Evolutionary conservation across 2,113 vertebrate genomes (phyloP), one percentile per base, ranked within the genome.

Genomic region (Sinocyclocheilus anshuiensis): DNA sequence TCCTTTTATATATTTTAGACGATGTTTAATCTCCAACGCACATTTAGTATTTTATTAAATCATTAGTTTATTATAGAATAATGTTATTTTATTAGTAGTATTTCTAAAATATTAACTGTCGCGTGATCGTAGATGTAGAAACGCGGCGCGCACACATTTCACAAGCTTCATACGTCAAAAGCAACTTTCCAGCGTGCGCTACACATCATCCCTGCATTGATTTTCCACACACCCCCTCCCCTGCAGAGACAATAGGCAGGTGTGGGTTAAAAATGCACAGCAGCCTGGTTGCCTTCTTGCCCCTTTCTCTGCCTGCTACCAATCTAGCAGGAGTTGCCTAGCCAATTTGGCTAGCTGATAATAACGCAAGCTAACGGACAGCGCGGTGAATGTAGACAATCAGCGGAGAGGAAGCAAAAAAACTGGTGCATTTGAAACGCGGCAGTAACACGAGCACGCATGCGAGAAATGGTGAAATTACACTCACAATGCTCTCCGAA

Each of bases 181-280:
- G 71, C 75, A 86, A 90, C 87, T 91, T 87, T 85, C 77, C 87
- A 84, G 71, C 63, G 84, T 84, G 79, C 83, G 15, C 29, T 55
- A 48, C 78, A 86, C n/a, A 39, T 36, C 81, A 39, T 39, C 33
- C 33, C 67, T 26, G 53, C 82, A n/a, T 24, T 39, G 69, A 59
- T 84, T 84, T 74, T 24, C 50, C 20, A 57, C 26, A 53, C 50
- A 57, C 29, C 48, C 48, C 67, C 67, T 74, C 50, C 63, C 81
- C 50, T 74, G 67, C 65, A 53, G 81, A 24, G 48, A 57, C 67
- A 83, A 83, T 39, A 83, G 67, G 81, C 67, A 83, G 81, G 26
- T 72, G 81, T 83, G 81, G 48, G 67, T 72, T 84, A 59, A 84
- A 82, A 83, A 83, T 42, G 69, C 67, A 83, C 67, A 72, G 81